These are phyloP conservation scores for Nymphalis urticae DNA, from an alignment of 2,888 invertebrate genomes.

Conservation along the genomic window DNA sequence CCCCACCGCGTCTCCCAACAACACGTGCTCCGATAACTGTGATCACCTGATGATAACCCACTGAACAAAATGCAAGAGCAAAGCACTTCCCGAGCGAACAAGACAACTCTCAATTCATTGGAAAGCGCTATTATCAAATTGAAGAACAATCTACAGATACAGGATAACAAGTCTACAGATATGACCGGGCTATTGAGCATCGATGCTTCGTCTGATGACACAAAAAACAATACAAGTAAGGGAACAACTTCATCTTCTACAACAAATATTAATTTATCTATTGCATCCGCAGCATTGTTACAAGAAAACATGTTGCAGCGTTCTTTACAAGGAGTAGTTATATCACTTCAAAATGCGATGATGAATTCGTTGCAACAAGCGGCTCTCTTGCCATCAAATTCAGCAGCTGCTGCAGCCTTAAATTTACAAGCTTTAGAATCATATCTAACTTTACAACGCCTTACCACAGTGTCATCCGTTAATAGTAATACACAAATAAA, in stretches of 20 bases:
- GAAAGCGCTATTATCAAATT: slow-evolving; percentile 80
- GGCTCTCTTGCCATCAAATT: slow-evolving; percentile 89
- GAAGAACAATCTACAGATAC: slow-evolving; percentile 78
- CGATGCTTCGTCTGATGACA: slow-evolving; percentile 65
- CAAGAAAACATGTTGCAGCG: slow-evolving; percentile 86
- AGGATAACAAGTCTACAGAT: slow-evolving; percentile 69
- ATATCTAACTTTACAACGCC: slow-evolving; percentile 90
- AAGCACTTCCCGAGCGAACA: slow-evolving; percentile 73
- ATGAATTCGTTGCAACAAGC: slow-evolving; percentile 92
- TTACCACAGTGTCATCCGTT: slow-evolving; percentile 86
- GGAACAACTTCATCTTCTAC: slow-evolving; percentile 64
- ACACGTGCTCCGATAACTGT: slow-evolving; percentile 61
- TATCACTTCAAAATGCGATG: slow-evolving; percentile 92
- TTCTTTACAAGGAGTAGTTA: slow-evolving; percentile 89
- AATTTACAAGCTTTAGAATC: slow-evolving; percentile 93
- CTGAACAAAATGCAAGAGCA: slow-evolving; percentile 74
- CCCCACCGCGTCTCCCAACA: slow-evolving; percentile 59
- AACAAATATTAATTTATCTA: slow-evolving; percentile 73
- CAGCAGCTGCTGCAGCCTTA: slow-evolving; percentile 91
- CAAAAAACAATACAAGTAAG: slow-evolving; percentile 73
- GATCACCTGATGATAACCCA: slow-evolving; percentile 46
- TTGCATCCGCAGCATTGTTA: slow-evolving; percentile 82
- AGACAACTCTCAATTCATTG: slow-evolving; percentile 74
- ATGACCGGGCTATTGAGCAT: slow-evolving; percentile 66
- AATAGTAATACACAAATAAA: slow-evolving; percentile 62